These are phyloP conservation scores for Scylla paramamosain DNA, from an alignment of 1,140 invertebrate species.

Conservation along the genomic window DNA sequence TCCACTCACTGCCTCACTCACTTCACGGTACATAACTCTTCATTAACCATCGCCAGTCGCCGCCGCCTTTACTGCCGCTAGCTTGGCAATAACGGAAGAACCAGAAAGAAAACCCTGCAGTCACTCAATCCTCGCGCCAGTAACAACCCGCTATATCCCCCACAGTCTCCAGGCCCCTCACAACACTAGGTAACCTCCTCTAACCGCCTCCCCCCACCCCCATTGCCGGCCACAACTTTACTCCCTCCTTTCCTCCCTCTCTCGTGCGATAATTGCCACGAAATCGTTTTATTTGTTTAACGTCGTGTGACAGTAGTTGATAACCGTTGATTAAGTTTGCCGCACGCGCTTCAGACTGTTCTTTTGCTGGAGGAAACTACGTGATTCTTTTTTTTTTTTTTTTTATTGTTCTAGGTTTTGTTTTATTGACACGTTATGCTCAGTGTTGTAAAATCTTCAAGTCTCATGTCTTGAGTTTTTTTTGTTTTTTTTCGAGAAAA, in stretches of 20 bases:
- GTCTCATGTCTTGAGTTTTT: too few species aligned
- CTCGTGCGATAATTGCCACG: neutral
- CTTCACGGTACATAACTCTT: neutral
- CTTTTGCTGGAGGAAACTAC: too few species aligned
- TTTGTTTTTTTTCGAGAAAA: too few species aligned
- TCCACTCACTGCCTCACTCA: neutral
- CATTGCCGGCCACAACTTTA: too few species aligned
- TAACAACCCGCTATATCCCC: neutral
- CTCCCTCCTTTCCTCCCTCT: neutral
- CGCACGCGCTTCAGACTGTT: too few species aligned
- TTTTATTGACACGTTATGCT: too few species aligned
- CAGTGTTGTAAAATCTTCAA: too few species aligned
- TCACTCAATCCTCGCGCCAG: neutral
- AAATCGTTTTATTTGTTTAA: conserved; percentile 3
- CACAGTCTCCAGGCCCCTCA: neutral
- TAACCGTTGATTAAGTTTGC: too few species aligned
- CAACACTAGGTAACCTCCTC: neutral
- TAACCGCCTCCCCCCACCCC: too few species aligned
- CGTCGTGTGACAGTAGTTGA: neutral
- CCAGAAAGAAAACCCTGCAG: neutral
- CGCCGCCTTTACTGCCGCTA: neutral
- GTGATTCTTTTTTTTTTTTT: too few species aligned
- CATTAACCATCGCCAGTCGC: neutral
- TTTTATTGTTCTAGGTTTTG: too few species aligned
- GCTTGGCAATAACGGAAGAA: neutral